phyloP scores from a whole-genome alignment of 2,888 invertebrate genomes.

The Orchesella flavescens region DNA sequence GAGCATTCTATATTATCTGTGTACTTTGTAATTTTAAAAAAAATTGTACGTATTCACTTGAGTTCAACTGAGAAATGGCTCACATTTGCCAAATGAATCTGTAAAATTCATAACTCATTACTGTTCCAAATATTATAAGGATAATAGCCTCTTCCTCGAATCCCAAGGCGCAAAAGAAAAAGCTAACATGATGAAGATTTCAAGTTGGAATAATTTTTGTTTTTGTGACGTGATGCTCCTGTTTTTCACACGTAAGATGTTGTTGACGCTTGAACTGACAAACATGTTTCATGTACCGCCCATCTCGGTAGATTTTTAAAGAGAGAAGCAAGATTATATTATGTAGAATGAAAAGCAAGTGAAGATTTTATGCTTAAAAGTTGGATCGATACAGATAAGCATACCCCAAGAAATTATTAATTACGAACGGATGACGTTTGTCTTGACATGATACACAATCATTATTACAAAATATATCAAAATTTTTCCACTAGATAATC shows the following conservation, averaged over 20 bases:
- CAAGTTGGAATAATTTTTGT: not conserved
- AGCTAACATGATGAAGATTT: not conserved
- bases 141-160: not conserved
- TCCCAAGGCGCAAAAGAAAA: not conserved
- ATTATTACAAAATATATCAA: no score
- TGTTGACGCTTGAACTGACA: not conserved
- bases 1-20: not conserved
- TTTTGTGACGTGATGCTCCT: not conserved
- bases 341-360: no score
- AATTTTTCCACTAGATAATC: no score
- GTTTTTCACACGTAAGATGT: not conserved
- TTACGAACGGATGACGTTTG: no score
- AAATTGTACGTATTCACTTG: constrained; percentile 45
- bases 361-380: no score
- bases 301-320: not conserved
- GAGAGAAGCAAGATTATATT: not conserved
- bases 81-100: constrained; percentile 49
- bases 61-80: constrained; percentile 50
- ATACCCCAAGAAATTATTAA: no score
- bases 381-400: no score
- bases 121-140: not conserved
- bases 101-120: constrained; percentile 56
- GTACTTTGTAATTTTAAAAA: not conserved
- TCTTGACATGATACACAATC: no score
- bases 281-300: not conserved